A percentile compares a stretch with the other conserved stretches of the same genome.
phyloP scores from a whole-genome alignment of 1,140 invertebrate species.

The Pseudomyrmex cubaensis region DNA sequence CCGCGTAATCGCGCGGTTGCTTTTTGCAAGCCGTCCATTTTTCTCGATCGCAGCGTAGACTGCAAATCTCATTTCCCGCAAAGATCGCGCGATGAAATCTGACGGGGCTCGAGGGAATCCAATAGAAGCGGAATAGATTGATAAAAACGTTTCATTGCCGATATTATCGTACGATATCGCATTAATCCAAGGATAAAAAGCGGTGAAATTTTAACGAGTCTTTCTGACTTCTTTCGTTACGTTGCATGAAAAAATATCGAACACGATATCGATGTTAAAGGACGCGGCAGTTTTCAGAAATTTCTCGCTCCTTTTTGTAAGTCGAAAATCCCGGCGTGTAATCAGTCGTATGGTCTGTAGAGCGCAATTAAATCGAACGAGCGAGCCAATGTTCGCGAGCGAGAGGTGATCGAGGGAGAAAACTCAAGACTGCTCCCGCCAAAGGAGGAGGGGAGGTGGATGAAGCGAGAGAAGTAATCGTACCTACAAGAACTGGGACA shows the following conservation, averaged over 20 bases:
- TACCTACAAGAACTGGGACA: constrained; percentile 80
- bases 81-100: constrained; percentile 58
- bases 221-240: neutral
- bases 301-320: neutral
- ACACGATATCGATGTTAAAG: neutral
- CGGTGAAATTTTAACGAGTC: neutral
- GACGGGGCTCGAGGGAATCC: neutral
- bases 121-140: neutral
- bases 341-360: constrained; percentile 7
- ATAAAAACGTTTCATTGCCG: constrained; percentile 26
- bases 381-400: constrained; percentile 41
- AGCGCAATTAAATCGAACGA: constrained; percentile 50
- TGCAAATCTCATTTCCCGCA: constrained; percentile 73
- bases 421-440: constrained; percentile 25
- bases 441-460: constrained; percentile 67
- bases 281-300: neutral
- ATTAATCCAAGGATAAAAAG: constrained; percentile 20
- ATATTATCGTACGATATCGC: constrained; percentile 42
- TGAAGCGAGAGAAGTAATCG: constrained; percentile 62
- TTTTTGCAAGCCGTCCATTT: constrained; percentile 56
- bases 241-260: too few relatives aligned
- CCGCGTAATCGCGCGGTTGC: constrained; percentile 18
- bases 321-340: constrained; percentile 4
- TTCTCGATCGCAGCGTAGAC: constrained; percentile 54
- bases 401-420: constrained; percentile 34